Evolutionary conservation across 2,888 invertebrate species (phyloP), one percentile per base, ranked within the genome.

Genomic region (Ormyrus labotus): DNA sequence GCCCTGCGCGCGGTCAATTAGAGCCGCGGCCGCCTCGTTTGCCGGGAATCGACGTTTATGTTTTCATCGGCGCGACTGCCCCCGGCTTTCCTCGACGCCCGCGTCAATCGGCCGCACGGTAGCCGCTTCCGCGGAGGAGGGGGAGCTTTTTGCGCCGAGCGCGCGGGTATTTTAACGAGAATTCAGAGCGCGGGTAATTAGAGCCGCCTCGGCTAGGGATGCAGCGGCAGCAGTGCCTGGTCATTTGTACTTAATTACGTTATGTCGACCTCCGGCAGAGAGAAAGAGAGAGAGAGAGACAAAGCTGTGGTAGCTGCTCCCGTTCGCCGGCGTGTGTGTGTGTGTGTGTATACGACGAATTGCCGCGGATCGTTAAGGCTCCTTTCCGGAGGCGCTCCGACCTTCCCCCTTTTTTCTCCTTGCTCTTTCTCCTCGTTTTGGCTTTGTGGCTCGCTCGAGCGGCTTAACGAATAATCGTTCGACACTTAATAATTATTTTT

Each of bases 181-280:
- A 86, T 87, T 85, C 84, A 85, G 86, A 85, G 85, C 83, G 86
- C 84, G 83, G 83, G 85, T 88, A 89, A 90, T 90, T 88, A 89
- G 87, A 87, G 85, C 84, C 84, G 34, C 34, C 34, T 34, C 34
- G 34, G 34, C 34, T 84, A 82, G 78, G 67, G 81, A 3, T 10
- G 58, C 57, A 34, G 34, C 34, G 34, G 34, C 34, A 34, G 57
- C 64, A 9, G 45, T 57, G 68, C 76, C 79, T n/a, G 81, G 84
- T 84, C 83, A 84, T 85, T 85, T 84, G 83, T 80, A 81, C 84
- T 85, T 87, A 87, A 89, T 89, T 89, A 86, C 86, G 85, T 85
- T 85, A 86, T 83, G 83, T 80, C 84, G 76, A 78, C 84, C 82
- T 84, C 83, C 82, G 82, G 79, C 69, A 67, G 65, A 67, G 75